Evolutionary conservation across 2,113 vertebrate species (phyloP).

Genomic region (Oreochromis aureus): DNA sequence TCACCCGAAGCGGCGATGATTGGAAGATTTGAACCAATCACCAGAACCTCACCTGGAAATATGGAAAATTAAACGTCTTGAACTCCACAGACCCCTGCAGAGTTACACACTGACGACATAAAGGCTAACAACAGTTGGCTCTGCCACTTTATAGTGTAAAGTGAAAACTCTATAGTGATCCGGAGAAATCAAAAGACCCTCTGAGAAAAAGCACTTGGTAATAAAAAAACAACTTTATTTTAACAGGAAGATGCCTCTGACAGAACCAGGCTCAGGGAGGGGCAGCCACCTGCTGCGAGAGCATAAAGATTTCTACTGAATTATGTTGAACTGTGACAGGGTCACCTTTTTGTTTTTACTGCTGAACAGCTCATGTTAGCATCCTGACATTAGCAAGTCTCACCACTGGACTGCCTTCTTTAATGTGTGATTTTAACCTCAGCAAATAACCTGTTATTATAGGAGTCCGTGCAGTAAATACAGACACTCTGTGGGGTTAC

Average conservation of each 20-base stretch:
- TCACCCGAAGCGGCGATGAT: accelerated
- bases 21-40: neutral
- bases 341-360: neutral
- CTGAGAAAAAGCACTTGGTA: neutral
- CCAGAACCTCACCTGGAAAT: neutral
- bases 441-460: neutral
- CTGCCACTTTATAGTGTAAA: neutral
- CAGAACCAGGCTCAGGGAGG: neutral
- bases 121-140: neutral
- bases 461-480: neutral
- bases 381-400: neutral
- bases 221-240: neutral
- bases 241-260: neutral
- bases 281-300: accelerated
- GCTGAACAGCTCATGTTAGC: neutral
- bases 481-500: neutral
- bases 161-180: neutral
- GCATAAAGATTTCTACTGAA: neutral
- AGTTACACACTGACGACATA: neutral
- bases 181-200: neutral
- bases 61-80: accelerated
- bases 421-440: accelerated
- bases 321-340: neutral
- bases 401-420: accelerated
- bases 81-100: neutral